These are phyloP conservation scores for Heliconius congener DNA, from an alignment of 1,140 invertebrate genomes.

Conservation along the genomic window DNA sequence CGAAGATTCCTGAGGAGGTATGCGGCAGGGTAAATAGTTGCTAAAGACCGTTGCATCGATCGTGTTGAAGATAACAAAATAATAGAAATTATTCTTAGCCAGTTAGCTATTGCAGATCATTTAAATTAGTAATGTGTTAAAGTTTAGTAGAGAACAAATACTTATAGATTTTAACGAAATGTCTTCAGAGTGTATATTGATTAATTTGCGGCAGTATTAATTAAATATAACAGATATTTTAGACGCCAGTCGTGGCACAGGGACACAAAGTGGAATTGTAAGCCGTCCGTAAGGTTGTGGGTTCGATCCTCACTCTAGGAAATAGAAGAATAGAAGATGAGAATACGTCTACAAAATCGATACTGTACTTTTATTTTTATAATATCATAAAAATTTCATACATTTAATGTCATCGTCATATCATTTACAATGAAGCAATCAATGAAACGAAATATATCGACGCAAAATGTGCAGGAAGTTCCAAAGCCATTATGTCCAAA, in stretches of 20 bases:
- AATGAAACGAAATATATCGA: not conserved
- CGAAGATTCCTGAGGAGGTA: not conserved
- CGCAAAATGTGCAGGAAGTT: not conserved
- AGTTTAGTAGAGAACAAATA: too few species aligned
- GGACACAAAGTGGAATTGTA: too few species aligned
- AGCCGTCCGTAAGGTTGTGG: too few species aligned
- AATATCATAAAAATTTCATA: slow-evolving; percentile 1
- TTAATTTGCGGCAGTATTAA: too few species aligned
- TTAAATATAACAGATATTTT: too few species aligned
- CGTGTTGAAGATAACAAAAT: not conserved
- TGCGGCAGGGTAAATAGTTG: slow-evolving; percentile 8
- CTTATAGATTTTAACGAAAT: too few species aligned
- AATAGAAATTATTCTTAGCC: not conserved
- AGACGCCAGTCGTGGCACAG: too few species aligned
- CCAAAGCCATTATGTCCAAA: not conserved
- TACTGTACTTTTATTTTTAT: not conserved
- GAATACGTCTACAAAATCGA: too few species aligned
- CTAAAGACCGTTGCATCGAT: slow-evolving; percentile 3
- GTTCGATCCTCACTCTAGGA: too few species aligned
- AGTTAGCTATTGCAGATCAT: not conserved
- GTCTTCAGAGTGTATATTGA: too few species aligned
- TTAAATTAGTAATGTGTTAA: too few species aligned
- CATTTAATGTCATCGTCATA: not conserved
- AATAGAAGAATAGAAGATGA: too few species aligned
- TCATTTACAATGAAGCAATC: slow-evolving; percentile 1